Evolutionary conservation across 2,797 vertebrate genomes (phyloP), one percentile per base, ranked within the genome.

Genomic region (Selene dorsalis): DNA sequence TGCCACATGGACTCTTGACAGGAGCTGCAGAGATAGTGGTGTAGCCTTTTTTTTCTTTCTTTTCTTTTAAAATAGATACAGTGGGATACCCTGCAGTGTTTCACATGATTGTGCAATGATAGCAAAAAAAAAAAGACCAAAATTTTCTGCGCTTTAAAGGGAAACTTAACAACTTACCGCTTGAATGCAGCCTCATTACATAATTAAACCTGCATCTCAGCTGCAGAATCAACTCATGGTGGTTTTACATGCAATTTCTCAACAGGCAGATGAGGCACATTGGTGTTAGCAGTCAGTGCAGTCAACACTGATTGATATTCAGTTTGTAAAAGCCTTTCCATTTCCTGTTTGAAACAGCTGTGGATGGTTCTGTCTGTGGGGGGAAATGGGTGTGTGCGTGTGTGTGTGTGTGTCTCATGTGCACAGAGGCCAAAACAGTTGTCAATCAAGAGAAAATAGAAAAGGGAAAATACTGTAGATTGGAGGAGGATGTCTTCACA

Each of bases 1-100:
- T 80, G 84, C 78, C 75, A 70, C 84, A 70, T 58, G 66, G 75
- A 69, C 79, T 83, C 67, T 56, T 24, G 63, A 14, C 66, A 50
- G 61, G 30, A 75, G 68, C 64, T 28, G 6, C 32, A 61, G 14
- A 20, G 9, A 22, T 2, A 41, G n/a, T 26, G 1, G 16, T 24
- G 18, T 32, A 20, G 24, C 32, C 32, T 20, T 17, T 47, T 5
- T 20, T 3, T 68, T n/a, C n/a, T n/a, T n/a, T n/a, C n/a, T 50
- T 41, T 12, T 64, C 39, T 78, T 58, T 41, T 35, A 35, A 55
- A 83, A 67, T 56, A 69, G 69, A 71, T 41, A 45, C 13, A 0
- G 53, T 6, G 47, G 71, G 73, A 24, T 69, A 24, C 59, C 70
- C 48, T 2, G 20, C 67, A 59, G 74, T 10, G 14, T 38, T 70